Conservation (phyloP, 2,888 invertebrate species). For the Mechanitis messenoides region DNA sequence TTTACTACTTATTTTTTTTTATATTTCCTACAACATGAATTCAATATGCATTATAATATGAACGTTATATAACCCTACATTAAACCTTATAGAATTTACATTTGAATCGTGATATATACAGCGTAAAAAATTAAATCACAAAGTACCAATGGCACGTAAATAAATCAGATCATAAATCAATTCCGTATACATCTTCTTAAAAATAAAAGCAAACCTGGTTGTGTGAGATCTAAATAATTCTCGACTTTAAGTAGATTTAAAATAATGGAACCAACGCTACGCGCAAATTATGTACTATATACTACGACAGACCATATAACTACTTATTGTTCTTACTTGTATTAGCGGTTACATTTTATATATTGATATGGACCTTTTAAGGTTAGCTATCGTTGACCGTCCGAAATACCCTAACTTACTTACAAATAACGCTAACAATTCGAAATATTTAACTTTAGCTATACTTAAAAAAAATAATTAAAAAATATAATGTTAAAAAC, state of each 20-base stretch:
- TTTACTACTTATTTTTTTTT: conserved; percentile 54
- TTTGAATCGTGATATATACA: conserved; percentile 65
- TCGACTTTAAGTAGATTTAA: too few relatives aligned
- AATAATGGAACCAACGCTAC: conserved; percentile 46
- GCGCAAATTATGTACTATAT: conserved; percentile 45
- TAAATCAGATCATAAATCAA: conserved; percentile 45
- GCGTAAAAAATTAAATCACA: conserved; percentile 46
- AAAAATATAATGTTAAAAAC: conserved; percentile 41
- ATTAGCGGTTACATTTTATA: conserved; percentile 71
- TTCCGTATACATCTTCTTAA: conserved; percentile 32
- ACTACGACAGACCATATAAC: conserved; percentile 57
- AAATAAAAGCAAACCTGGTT: conserved; percentile 26
- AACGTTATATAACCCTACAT: conserved; percentile 61
- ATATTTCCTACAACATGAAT: conserved; percentile 72
- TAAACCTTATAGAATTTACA: conserved; percentile 60
- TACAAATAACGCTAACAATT: conserved; percentile 51
- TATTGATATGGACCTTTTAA: conserved; percentile 76
- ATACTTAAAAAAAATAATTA: conserved; percentile 41
- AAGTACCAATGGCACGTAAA: conserved; percentile 40
- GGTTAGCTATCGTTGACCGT: conserved; percentile 65
- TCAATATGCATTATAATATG: conserved; percentile 59
- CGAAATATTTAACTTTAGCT: conserved; percentile 55
- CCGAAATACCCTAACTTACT: conserved; percentile 50
- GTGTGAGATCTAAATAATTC: conserved; percentile 25
- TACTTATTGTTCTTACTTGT: conserved; percentile 73